Percentiles rank a stretch among this genome's conserved stretches.
Evolutionary conservation across 2,888 invertebrate genomes (phyloP).

Genomic region (Rhagium mordax): DNA sequence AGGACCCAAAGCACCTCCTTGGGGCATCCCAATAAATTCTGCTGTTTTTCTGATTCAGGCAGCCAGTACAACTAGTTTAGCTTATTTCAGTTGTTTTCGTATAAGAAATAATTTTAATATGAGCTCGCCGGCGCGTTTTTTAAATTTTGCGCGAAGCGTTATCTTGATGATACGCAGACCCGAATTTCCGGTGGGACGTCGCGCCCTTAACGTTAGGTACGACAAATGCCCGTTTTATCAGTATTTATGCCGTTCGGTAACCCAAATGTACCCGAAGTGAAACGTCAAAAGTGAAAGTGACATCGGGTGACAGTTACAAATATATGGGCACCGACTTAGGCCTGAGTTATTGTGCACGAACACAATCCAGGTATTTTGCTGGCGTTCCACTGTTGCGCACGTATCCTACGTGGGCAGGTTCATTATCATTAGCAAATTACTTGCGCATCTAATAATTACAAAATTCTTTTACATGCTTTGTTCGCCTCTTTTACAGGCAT

Average conservation of each 20-base stretch:
- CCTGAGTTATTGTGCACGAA: neutral
- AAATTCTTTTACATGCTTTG: neutral
- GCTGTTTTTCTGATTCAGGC: too few relatives aligned
- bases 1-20: too few relatives aligned
- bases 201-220: too few relatives aligned
- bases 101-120: too few relatives aligned
- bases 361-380: neutral
- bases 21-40: too few relatives aligned
- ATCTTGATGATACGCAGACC: too few relatives aligned
- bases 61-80: too few relatives aligned
- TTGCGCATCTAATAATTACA: neutral
- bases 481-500: neutral
- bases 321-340: neutral
- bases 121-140: too few relatives aligned
- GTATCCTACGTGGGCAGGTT: constrained; percentile 6
- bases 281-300: constrained; percentile 19
- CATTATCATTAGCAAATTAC: constrained; percentile 4
- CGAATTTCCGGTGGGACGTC: too few relatives aligned
- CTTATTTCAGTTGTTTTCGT: too few relatives aligned
- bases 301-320: constrained; percentile 1
- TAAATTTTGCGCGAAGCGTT: too few relatives aligned
- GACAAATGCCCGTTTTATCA: neutral
- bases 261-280: neutral
- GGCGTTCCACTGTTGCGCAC: neutral
- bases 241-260: neutral